These are phyloP conservation scores for Aptenodytes forsteri DNA, from an alignment of 2,113 vertebrate genomes.

Conservation along the genomic window DNA sequence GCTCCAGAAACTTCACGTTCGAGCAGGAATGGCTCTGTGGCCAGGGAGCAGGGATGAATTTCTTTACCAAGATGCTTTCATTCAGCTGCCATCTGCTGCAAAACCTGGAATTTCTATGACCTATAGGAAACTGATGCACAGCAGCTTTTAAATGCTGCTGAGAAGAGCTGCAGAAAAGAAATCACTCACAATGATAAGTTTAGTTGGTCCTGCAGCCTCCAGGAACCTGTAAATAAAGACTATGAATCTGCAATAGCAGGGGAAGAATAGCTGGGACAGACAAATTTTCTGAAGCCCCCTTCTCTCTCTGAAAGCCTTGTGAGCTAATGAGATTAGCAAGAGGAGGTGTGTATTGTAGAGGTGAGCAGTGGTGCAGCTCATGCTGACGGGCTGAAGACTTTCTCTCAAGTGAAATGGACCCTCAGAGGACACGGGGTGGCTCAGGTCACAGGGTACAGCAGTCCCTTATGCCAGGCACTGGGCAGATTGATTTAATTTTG, in stretches of 20 bases:
- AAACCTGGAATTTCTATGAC: conserved; percentile 46
- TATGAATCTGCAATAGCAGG: not conserved
- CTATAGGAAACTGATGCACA: not conserved
- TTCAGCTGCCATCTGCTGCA: conserved; percentile 36
- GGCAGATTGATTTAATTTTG: not conserved
- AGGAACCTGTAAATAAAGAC: not conserved
- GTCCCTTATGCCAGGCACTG: not conserved
- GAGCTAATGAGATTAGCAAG: not conserved
- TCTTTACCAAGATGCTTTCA: not conserved
- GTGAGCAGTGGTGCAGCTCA: not conserved
- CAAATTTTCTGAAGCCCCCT: not conserved
- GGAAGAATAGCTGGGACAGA: not conserved
- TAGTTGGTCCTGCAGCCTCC: not conserved
- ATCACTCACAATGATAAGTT: conserved; percentile 35
- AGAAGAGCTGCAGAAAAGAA: conserved; percentile 40
- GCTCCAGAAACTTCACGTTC: not conserved
- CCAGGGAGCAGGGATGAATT: not conserved
- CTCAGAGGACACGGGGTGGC: not conserved
- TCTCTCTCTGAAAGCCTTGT: not conserved
- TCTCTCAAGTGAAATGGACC: not conserved
- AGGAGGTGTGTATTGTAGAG: not conserved
- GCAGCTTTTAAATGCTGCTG: conserved; percentile 8
- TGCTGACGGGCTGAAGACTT: not conserved
- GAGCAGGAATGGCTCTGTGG: not conserved
- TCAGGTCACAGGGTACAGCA: not conserved